Base-by-base conservation (phyloP, 2,113 vertebrate genomes). In the Chamaetylas fuelleborni region DNA sequence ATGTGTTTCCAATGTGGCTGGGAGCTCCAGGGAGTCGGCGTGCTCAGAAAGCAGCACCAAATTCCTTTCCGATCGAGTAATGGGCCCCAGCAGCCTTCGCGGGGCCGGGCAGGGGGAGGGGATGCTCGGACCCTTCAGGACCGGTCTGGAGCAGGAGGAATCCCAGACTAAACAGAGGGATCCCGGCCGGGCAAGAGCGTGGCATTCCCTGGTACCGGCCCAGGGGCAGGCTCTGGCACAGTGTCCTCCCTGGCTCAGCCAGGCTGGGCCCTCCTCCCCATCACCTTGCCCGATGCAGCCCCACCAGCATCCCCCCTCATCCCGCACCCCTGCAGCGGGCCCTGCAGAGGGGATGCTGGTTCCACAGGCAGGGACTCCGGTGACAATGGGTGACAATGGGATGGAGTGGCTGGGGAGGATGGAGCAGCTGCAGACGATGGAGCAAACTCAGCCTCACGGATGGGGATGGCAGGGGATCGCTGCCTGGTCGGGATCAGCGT, bases 51-150 rank as follows among this genome's bases (percentile, higher is more conserved):
- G 93, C 95, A 96, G 97, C 96, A 96, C 94, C 90, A 85, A 97
- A 97, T 97, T 97, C 97, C 97, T 97, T 97, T 97, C 97, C 23
- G 81, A 97, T 97, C 96, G 56, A 97, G 96, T 97, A 95, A 97
- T 97, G 93, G 88, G 97, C 95, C 97, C 97, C 97, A 97, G 96
- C 95, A 97, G 96, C 93, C 95, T 96, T 90, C 73, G 93, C 95
- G 92, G 77, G 91, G 95, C 94, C 67, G 29, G 61, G 95, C 90
- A 90, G 97, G 96, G 94, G 94, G 96, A 95, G 96, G 97, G 96
- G 96, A 95, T 26, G 24, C 83, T 93, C 28, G 66, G 97, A 94
- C 97, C 96, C 95, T 95, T 82, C 74, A 94, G 89, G 87, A 82
- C 70, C 4, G 2, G 78, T 67, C 50, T 70, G 25, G 51, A 84